Evolutionary conservation across 2,113 vertebrate genomes (phyloP).

Genomic region (Amphiprion percula): DNA sequence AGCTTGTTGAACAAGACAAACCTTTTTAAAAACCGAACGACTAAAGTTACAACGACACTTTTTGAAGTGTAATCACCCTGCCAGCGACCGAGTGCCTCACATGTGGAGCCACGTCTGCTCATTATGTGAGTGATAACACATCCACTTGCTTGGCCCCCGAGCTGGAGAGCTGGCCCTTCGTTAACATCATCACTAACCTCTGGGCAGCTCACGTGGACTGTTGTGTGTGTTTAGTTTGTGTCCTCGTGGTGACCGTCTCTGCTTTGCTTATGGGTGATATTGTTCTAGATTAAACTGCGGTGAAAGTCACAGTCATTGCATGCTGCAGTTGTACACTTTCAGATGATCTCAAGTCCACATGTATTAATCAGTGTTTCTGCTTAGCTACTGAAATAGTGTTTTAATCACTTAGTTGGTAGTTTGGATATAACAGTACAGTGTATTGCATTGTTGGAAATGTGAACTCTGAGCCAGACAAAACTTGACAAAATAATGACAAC

Average conservation of each 20-base stretch:
- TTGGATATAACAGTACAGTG: background rate
- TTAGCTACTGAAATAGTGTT: background rate
- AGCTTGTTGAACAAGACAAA: background rate
- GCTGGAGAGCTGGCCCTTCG: constrained; percentile 14
- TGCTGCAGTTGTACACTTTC: constrained; percentile 8
- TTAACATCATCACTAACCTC: background rate
- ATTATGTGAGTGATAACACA: constrained; percentile 9
- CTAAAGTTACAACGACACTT: background rate
- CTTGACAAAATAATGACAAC: background rate
- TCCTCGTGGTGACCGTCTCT: background rate
- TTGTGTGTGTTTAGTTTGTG: constrained; percentile 3
- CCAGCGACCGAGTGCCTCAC: background rate
- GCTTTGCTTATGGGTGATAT: constrained; percentile 20
- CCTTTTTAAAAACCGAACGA: background rate
- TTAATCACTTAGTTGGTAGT: background rate
- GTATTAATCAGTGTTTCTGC: background rate
- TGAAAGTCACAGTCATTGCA: constrained; percentile 17
- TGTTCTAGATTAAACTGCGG: constrained; percentile 7
- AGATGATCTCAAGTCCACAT: background rate
- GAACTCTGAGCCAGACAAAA: background rate
- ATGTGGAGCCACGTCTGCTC: background rate
- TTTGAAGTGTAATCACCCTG: background rate
- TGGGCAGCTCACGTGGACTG: background rate
- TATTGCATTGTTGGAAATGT: background rate
- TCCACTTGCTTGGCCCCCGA: constrained; percentile 31